Percentiles rank a stretch among this genome's conserved stretches.
phyloP scores from a whole-genome alignment of 1,140 invertebrate species.

The Sminthurides bifidus region DNA sequence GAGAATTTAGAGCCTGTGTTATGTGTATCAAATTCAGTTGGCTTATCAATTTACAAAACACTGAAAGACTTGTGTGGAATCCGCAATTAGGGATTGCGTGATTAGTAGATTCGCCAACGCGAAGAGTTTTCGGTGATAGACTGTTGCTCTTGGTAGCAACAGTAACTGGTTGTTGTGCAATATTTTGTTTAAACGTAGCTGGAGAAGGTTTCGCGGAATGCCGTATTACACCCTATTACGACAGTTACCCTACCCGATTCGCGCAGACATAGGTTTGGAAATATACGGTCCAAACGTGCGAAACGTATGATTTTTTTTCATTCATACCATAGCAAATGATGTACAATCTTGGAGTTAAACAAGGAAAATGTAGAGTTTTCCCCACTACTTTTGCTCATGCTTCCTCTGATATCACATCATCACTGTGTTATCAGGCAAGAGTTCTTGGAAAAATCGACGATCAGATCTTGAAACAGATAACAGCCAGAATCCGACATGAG shows the following conservation, averaged over 20 bases:
- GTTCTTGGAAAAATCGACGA: constrained; percentile 24
- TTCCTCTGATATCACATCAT: neutral
- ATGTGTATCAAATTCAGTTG: constrained; percentile 1
- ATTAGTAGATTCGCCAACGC: too few species aligned
- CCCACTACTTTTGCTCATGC: neutral
- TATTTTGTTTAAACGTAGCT: too few species aligned
- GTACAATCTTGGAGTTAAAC: neutral
- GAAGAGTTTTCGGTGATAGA: too few species aligned
- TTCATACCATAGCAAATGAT: neutral
- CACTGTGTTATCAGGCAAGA: constrained; percentile 12
- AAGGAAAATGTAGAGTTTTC: neutral
- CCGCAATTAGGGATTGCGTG: neutral
- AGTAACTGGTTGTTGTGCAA: too few species aligned
- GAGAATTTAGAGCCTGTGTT: constrained; percentile 7
- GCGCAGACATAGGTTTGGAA: constrained; percentile 23
- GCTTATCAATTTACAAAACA: constrained; percentile 1
- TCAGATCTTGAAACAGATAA: constrained; percentile 19
- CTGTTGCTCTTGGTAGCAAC: too few species aligned
- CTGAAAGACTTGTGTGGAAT: neutral
- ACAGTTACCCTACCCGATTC: constrained; percentile 24
- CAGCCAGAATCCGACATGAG: constrained; percentile 22
- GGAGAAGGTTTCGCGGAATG: constrained; percentile 11
- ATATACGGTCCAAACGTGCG: constrained; percentile 24
- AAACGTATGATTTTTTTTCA: constrained; percentile 8
- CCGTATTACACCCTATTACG: constrained; percentile 11